Percentiles rank a stretch among this genome's conserved stretches.
Evolutionary conservation across 2,797 vertebrate genomes (phyloP).

Genomic region (Sciaenops ocellatus): DNA sequence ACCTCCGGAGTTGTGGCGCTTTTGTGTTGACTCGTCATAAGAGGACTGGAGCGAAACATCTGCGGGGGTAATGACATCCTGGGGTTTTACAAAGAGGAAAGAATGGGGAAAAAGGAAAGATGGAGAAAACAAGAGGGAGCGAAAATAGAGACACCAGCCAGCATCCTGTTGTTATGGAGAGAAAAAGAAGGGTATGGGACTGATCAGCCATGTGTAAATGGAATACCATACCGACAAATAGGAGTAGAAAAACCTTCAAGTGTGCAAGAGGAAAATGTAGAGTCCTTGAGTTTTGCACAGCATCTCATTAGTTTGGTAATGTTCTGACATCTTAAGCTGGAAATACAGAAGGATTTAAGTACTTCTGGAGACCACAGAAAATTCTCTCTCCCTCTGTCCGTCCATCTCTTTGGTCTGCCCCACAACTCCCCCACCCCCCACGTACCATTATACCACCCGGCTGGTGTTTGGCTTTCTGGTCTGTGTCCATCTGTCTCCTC

Average conservation of each 20-base stretch:
- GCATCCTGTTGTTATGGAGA: conserved; percentile 56
- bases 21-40: conserved; percentile 62
- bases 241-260: conserved; percentile 21
- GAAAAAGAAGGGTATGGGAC: conserved; percentile 31
- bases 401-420: conserved; percentile 28
- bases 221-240: conserved; percentile 51
- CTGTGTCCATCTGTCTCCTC: conserved; percentile 77
- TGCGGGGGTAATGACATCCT: conserved; percentile 66
- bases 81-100: conserved; percentile 25
- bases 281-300: conserved; percentile 38
- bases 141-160: conserved; percentile 32
- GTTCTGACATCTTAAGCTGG: conserved; percentile 40
- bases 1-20: conserved; percentile 42
- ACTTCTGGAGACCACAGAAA: conserved; percentile 21
- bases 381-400: conserved; percentile 13
- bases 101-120: conserved; percentile 26
- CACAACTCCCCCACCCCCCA: conserved; percentile 21
- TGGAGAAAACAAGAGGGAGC: conserved; percentile 26
- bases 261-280: conserved; percentile 36
- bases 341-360: conserved; percentile 37
- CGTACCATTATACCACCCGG: conserved; percentile 46
- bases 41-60: conserved; percentile 55
- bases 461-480: conserved; percentile 67
- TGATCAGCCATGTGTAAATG: conserved; percentile 61
- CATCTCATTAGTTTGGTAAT: conserved; percentile 65